Evolutionary conservation across 1,140 invertebrate genomes (phyloP).

Genomic region (Lepidurus couesii): DNA sequence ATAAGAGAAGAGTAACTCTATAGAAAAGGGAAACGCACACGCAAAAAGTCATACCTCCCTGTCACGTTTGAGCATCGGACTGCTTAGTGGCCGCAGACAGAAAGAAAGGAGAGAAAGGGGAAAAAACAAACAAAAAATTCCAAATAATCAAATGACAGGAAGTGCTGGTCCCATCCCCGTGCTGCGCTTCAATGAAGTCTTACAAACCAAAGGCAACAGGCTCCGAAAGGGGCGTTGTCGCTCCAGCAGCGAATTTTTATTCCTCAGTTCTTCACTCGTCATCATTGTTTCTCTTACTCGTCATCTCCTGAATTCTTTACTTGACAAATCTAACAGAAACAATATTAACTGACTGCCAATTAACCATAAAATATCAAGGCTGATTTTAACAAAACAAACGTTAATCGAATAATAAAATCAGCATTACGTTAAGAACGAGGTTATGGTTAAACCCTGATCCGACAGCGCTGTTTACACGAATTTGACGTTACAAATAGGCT

Average conservation of each 20-base stretch:
- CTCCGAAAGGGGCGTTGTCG: neutral
- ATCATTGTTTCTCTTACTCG: neutral
- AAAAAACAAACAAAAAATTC: neutral
- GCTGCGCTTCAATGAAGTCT: neutral
- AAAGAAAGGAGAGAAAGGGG: neutral
- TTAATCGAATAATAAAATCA: too few relatives aligned
- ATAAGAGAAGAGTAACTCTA: neutral
- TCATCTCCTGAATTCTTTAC: too few relatives aligned
- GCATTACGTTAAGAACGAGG: too few relatives aligned
- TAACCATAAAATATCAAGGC: too few relatives aligned
- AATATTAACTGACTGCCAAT: too few relatives aligned
- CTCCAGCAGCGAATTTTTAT: neutral
- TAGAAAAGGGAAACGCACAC: neutral
- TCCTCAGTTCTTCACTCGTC: neutral
- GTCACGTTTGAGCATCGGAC: neutral
- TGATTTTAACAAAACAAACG: too few relatives aligned
- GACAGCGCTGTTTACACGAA: neutral
- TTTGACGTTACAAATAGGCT: neutral
- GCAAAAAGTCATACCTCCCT: neutral
- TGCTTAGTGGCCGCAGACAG: neutral
- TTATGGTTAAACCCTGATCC: too few relatives aligned
- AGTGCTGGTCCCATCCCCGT: neutral
- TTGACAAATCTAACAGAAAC: too few relatives aligned
- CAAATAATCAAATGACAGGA: constrained; percentile 1
- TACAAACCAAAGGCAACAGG: neutral